Percentiles rank a stretch among this genome's conserved stretches.
Evolutionary conservation across 2,888 invertebrate genomes (phyloP).

Genomic region (Adela reaumurella): DNA sequence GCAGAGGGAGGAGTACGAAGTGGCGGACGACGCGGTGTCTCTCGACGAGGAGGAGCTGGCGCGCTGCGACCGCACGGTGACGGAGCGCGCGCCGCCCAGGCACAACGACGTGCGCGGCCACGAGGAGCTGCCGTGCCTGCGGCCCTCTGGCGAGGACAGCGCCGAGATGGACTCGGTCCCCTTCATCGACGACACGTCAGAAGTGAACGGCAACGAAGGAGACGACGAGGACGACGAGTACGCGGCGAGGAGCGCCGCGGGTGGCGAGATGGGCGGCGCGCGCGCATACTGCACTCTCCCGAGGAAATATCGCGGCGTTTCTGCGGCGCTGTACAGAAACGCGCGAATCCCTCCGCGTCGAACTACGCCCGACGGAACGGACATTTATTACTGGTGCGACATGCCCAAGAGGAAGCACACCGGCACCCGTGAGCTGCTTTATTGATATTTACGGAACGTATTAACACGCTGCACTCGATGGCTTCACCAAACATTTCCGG

Average conservation of each 20-base stretch:
- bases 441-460: too few relatives aligned
- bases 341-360: constrained; percentile 65
- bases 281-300: constrained; percentile 55
- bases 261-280: constrained; percentile 18
- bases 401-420: constrained; percentile 56
- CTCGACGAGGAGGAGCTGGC: constrained; percentile 22
- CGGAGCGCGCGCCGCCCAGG: constrained; percentile 32
- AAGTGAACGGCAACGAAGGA: constrained; percentile 16
- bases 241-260: constrained; percentile 10
- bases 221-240: constrained; percentile 17
- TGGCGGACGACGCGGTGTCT: constrained; percentile 51
- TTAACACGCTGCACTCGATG: background rate
- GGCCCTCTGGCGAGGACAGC: constrained; percentile 19
- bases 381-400: constrained; percentile 86
- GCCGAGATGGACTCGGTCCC: constrained; percentile 5
- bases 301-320: constrained; percentile 25
- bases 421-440: constrained; percentile 43
- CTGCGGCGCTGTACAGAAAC: constrained; percentile 26
- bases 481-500: too few relatives aligned
- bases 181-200: constrained; percentile 6
- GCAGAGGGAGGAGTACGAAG: constrained; percentile 44
- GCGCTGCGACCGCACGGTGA: constrained; percentile 36
- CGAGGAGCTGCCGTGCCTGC: constrained; percentile 64
- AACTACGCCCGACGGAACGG: constrained; percentile 78
- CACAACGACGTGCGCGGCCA: constrained; percentile 55